These are phyloP conservation scores for Meloe dianella DNA, from an alignment of 2,888 invertebrate species.

Conservation along the genomic window DNA sequence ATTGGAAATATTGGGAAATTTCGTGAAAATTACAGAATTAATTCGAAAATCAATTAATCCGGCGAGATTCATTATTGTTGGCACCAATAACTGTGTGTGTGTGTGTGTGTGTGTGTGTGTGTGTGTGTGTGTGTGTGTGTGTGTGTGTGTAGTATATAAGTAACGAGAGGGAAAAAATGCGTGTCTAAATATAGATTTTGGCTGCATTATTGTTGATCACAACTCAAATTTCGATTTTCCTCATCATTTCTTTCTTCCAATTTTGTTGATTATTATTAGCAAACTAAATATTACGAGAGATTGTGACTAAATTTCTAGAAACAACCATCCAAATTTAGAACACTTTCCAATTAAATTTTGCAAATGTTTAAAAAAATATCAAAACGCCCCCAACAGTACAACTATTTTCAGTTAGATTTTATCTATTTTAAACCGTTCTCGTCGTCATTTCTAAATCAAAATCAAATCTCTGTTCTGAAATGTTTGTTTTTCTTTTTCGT, in stretches of 20 bases:
- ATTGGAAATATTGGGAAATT: background rate
- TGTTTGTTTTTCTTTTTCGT: background rate
- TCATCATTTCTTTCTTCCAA: background rate
- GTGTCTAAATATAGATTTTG: constrained; percentile 8
- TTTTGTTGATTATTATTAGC: background rate
- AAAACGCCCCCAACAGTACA: background rate
- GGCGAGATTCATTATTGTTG: background rate
- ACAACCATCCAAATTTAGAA: background rate
- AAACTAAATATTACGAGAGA: background rate
- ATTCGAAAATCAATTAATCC: background rate
- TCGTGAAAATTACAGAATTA: background rate
- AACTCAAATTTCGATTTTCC: constrained; percentile 1
- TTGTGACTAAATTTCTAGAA: constrained; percentile 1
- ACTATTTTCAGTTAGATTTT: background rate
- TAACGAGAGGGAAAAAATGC: constrained; percentile 11
- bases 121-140: too few species aligned
- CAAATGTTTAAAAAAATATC: too few species aligned
- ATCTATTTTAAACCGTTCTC: background rate
- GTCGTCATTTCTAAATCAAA: background rate
- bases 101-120: too few species aligned
- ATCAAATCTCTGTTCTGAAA: too few species aligned
- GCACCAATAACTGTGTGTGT: background rate
- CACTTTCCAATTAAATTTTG: background rate
- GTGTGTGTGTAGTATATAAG: too few species aligned
- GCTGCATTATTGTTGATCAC: background rate